A percentile compares a stretch with the other conserved stretches of the same genome.
Evolutionary conservation across 2,797 vertebrate species (phyloP).

Genomic region (Antrozous pallidus): DNA sequence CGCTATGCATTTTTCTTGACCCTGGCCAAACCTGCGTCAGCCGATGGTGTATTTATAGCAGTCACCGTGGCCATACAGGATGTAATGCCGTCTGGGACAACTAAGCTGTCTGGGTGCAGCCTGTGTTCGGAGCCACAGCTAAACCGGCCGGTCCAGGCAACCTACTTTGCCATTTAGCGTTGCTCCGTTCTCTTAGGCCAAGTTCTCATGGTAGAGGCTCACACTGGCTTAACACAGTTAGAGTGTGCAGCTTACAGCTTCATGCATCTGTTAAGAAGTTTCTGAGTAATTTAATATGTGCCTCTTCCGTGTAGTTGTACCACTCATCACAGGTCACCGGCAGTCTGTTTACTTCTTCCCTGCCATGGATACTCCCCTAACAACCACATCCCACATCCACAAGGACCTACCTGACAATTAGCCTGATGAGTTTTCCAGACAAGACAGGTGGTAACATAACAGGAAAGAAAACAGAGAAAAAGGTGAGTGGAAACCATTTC

Average conservation of each 20-base stretch:
- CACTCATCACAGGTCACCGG: neutral
- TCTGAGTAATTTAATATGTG: neutral
- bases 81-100: neutral
- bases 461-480: slow-evolving; percentile 67
- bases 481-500: slow-evolving; percentile 33
- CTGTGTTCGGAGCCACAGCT: neutral
- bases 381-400: neutral
- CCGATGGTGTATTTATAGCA: neutral
- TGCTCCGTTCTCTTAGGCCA: neutral
- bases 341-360: slow-evolving; percentile 6
- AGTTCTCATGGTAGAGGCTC: neutral
- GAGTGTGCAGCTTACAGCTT: neutral
- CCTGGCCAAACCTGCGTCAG: neutral
- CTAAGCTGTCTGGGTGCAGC: neutral
- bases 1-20: slow-evolving; percentile 8
- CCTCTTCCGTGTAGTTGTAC: neutral
- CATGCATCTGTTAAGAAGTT: neutral
- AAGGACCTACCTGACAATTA: slow-evolving; percentile 77
- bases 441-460: slow-evolving; percentile 37
- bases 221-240: neutral
- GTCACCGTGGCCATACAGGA: neutral
- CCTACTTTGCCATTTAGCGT: neutral
- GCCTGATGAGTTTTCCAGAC: slow-evolving; percentile 70
- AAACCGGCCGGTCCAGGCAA: neutral
- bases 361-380: neutral